Percentiles rank a stretch among this genome's conserved stretches.
Conservation (phyloP, 2,113 vertebrate genomes). For the Emydocephalus ijimae region DNA sequence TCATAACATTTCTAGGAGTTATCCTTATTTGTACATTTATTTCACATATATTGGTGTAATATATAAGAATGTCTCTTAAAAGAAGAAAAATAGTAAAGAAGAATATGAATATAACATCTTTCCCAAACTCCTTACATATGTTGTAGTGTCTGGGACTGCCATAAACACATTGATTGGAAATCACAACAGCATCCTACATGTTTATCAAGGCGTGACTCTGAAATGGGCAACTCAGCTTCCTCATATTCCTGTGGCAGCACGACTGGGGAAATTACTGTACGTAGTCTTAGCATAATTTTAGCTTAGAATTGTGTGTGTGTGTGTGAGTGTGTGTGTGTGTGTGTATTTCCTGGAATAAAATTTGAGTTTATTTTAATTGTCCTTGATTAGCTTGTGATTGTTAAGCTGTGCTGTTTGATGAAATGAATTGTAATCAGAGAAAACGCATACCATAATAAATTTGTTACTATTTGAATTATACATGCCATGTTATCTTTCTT, state of each 20-base stretch:
- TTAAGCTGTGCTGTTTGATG: neutral
- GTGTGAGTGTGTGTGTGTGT: neutral
- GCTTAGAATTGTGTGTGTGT: neutral
- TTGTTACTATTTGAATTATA: neutral
- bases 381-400: neutral
- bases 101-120: neutral
- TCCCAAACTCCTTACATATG: slow-evolving; percentile 33
- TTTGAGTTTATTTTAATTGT: neutral
- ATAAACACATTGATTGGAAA: slow-evolving; percentile 87
- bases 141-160: slow-evolving; percentile 81
- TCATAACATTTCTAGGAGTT: neutral
- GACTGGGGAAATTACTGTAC: slow-evolving; percentile 87
- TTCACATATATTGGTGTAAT: neutral
- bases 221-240: slow-evolving; percentile 93
- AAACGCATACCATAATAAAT: neutral
- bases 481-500: neutral
- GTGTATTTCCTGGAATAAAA: neutral
- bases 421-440: neutral
- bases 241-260: slow-evolving; percentile 81
- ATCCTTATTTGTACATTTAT: neutral
- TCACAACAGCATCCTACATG: slow-evolving; percentile 86
- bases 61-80: neutral
- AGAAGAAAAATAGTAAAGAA: neutral
- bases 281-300: slow-evolving; percentile 53
- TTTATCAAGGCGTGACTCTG: slow-evolving; percentile 91